phyloP scores from a whole-genome alignment of 2,797 vertebrate genomes.

The Schizopygopsis malacanthus region DNA sequence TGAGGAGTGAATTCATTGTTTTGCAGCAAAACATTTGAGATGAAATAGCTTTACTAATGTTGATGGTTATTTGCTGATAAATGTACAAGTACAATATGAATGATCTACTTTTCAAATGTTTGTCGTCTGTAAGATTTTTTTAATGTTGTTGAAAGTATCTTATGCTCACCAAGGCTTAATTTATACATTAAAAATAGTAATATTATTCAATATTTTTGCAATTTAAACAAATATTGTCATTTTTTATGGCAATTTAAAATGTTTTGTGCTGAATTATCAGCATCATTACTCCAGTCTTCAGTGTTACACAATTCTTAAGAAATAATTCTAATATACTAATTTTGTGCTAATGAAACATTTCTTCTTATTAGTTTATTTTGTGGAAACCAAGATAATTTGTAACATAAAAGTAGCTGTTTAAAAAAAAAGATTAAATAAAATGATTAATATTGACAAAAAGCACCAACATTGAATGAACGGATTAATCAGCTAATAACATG shows the following conservation, averaged over 20 bases:
- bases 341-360: neutral
- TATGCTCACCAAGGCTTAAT: neutral
- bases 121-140: neutral
- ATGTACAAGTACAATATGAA: neutral
- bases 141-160: neutral
- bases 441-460: neutral
- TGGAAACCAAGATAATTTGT: neutral
- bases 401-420: neutral
- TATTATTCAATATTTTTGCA: neutral
- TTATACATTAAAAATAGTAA: neutral
- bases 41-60: neutral
- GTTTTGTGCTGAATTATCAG: neutral
- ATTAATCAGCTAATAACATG: neutral
- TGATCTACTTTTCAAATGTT: neutral
- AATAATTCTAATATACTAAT: neutral
- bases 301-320: neutral
- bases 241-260: neutral
- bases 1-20: neutral
- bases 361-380: neutral
- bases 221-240: neutral
- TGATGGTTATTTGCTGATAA: neutral
- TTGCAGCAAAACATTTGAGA: neutral
- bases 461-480: neutral
- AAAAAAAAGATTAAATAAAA: neutral
- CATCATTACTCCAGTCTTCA: neutral